Percentiles rank a stretch among this genome's conserved stretches.
Conservation (phyloP, 2,797 vertebrate genomes). For the Coreius guichenoti region DNA sequence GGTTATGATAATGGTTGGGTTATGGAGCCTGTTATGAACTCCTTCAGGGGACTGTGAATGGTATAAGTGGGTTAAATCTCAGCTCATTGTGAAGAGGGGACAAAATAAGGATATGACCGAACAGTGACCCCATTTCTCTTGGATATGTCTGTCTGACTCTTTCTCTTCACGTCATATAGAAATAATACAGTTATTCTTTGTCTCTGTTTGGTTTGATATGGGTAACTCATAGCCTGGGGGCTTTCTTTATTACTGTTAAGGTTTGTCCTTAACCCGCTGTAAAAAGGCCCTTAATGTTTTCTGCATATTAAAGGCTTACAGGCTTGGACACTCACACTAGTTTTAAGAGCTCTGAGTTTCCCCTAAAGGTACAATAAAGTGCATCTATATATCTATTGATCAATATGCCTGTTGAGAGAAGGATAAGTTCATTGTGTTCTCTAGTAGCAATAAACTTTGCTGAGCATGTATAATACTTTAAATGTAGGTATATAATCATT, state of each 20-base stretch:
- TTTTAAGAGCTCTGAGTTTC: not conserved
- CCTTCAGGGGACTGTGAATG: not conserved
- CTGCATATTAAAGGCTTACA: not conserved
- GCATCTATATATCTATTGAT: not conserved
- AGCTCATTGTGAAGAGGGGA: not conserved
- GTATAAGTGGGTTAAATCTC: not conserved
- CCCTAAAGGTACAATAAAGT: not conserved
- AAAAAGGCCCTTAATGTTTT: constrained; percentile 28
- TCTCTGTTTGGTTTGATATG: not conserved
- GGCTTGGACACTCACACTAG: not conserved
- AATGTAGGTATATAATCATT: not conserved
- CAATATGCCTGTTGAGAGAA: not conserved
- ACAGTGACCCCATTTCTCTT: constrained; percentile 7
- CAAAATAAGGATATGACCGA: not conserved
- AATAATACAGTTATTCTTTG: constrained; percentile 2
- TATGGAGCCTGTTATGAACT: not conserved
- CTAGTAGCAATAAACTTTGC: not conserved
- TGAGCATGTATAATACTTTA: not conserved
- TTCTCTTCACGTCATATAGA: not conserved
- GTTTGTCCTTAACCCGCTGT: not conserved
- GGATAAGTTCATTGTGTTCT: not conserved
- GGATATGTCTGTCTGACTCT: constrained; percentile 30
- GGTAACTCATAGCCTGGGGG: not conserved
- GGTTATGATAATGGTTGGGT: not conserved
- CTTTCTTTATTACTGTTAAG: constrained; percentile 19